A percentile compares a stretch with the other conserved stretches of the same genome.
Conservation (phyloP, 2,888 invertebrate genomes). For the Rhaphigaster nebulosa region DNA sequence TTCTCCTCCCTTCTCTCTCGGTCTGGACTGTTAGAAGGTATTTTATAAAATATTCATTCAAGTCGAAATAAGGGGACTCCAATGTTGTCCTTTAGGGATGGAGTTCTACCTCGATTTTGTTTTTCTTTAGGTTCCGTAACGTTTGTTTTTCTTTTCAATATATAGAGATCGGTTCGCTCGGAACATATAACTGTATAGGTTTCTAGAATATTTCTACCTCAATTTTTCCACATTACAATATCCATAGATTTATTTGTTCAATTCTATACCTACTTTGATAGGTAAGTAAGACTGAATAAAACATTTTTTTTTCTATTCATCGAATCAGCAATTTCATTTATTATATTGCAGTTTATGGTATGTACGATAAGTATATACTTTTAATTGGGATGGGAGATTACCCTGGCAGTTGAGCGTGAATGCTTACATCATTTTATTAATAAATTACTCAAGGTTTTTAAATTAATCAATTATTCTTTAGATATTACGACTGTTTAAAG, state of each 20-base stretch:
- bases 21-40: not conserved
- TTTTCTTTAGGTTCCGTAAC: not conserved
- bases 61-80: conserved; percentile 6
- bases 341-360: not conserved
- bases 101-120: conserved; percentile 13
- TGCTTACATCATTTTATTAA: too few relatives aligned
- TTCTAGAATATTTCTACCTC: not conserved
- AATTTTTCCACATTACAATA: not conserved
- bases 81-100: not conserved
- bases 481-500: too few relatives aligned
- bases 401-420: too few relatives aligned
- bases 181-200: not conserved
- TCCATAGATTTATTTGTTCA: not conserved
- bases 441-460: too few relatives aligned
- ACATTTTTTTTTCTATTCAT: not conserved
- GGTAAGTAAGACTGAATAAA: too few relatives aligned
- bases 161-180: not conserved
- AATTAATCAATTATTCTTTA: too few relatives aligned
- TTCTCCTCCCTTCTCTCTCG: not conserved
- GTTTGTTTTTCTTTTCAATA: conserved; percentile 23
- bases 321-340: not conserved
- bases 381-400: too few relatives aligned
- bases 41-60: conserved; percentile 14
- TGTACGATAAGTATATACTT: too few relatives aligned
- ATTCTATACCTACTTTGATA: not conserved